These are phyloP conservation scores for Microtus oregoni DNA, from an alignment of 2,113 vertebrate genomes.

Conservation along the genomic window DNA sequence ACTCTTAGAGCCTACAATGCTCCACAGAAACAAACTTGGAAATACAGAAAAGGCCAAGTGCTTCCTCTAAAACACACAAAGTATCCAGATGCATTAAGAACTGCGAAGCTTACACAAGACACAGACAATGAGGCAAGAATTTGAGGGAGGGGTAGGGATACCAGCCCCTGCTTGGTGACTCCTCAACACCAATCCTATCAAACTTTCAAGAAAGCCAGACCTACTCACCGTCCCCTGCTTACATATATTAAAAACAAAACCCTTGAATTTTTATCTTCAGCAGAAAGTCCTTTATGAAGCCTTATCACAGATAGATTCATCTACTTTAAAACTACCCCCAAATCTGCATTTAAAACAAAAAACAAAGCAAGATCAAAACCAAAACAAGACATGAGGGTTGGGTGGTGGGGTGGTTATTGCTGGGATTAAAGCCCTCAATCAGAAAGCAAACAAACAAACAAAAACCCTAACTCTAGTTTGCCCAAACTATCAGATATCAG, in stretches of 20 bases:
- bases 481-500: neutral
- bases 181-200: neutral
- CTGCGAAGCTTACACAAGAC: neutral
- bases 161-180: neutral
- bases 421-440: neutral
- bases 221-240: neutral
- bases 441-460: neutral
- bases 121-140: neutral
- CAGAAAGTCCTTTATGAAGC: neutral
- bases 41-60: neutral
- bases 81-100: neutral
- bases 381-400: neutral
- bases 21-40: slow-evolving; percentile 12
- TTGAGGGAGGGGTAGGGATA: neutral
- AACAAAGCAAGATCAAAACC: neutral
- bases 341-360: slow-evolving; percentile 1
- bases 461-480: neutral
- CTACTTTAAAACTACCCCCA: neutral
- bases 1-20: neutral
- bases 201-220: neutral
- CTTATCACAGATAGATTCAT: neutral
- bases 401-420: too few species aligned
- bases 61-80: neutral
- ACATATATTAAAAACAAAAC: neutral
- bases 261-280: neutral